phyloP scores from a whole-genome alignment of 2,888 invertebrate genomes.

The Drosophila maculinotata region DNA sequence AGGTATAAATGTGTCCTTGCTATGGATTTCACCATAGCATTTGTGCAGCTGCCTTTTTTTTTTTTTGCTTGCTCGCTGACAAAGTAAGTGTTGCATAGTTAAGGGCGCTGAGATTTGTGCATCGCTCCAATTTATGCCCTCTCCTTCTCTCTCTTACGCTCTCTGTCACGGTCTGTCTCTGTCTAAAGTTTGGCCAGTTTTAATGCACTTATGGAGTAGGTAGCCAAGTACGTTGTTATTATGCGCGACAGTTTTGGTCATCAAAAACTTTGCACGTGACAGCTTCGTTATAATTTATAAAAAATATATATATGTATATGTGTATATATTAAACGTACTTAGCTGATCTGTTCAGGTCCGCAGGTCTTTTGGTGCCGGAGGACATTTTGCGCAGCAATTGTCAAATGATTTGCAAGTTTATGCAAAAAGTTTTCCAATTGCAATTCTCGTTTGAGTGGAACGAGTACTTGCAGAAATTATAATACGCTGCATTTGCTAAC shows the following conservation, averaged over 20 bases:
- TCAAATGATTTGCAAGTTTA: constrained; percentile 39
- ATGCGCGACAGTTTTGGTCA: constrained; percentile 27
- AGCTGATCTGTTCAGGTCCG: constrained; percentile 15
- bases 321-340: not conserved
- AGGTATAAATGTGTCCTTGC: constrained; percentile 43
- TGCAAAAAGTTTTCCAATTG: constrained; percentile 45
- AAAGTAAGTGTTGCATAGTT: constrained; percentile 75
- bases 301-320: not conserved
- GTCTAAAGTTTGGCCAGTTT: constrained; percentile 57
- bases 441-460: constrained; percentile 23
- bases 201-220: constrained; percentile 72
- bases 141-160: not conserved
- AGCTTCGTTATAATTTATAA: constrained; percentile 23
- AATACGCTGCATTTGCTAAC: constrained; percentile 11
- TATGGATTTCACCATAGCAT: constrained; percentile 39
- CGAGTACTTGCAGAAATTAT: not conserved
- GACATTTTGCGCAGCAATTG: constrained; percentile 18
- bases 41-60: constrained; percentile 49
- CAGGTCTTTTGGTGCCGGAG: constrained; percentile 1
- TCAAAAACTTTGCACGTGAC: constrained; percentile 24
- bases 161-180: constrained; percentile 11
- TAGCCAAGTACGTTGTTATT: constrained; percentile 32
- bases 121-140: constrained; percentile 44
- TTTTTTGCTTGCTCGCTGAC: constrained; percentile 22
- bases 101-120: constrained; percentile 49